phyloP scores from a whole-genome alignment of 2,113 vertebrate species.

The Marmota monax region DNA sequence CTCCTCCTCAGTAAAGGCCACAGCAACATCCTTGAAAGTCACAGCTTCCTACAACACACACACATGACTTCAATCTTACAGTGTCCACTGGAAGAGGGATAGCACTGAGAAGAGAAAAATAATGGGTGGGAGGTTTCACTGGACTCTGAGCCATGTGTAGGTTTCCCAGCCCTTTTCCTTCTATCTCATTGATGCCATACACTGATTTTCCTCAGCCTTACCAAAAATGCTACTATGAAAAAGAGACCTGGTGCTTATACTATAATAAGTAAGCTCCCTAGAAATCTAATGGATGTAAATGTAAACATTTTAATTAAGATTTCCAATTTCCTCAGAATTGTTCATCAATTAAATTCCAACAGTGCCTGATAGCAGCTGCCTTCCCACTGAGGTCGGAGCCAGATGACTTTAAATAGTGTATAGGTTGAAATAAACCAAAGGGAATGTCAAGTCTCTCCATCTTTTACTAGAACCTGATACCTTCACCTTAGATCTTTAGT shows the following conservation, averaged over 20 bases:
- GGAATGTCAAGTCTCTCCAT: background rate
- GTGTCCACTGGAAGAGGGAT: background rate
- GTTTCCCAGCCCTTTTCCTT: background rate
- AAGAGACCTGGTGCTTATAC: background rate
- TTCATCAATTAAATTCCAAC: background rate
- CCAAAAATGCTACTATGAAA: background rate
- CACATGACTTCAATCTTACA: background rate
- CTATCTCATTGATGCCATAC: background rate
- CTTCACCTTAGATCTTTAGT: background rate
- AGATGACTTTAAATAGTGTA: background rate
- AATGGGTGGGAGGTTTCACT: background rate
- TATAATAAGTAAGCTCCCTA: background rate
- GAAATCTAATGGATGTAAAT: background rate
- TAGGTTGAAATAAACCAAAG: background rate
- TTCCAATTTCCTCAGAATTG: background rate
- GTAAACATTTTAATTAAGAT: background rate
- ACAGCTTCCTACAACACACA: conserved; percentile 59
- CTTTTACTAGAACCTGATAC: background rate
- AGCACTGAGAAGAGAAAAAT: background rate
- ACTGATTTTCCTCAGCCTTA: background rate
- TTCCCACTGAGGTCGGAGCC: background rate
- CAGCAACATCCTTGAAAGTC: conserved; percentile 62
- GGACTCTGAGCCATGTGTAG: background rate
- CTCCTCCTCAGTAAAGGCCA: conserved; percentile 77
- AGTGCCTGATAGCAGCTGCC: background rate